Evolutionary conservation across 1,140 invertebrate genomes (phyloP).

Genomic region (Drosophila persimilis): DNA sequence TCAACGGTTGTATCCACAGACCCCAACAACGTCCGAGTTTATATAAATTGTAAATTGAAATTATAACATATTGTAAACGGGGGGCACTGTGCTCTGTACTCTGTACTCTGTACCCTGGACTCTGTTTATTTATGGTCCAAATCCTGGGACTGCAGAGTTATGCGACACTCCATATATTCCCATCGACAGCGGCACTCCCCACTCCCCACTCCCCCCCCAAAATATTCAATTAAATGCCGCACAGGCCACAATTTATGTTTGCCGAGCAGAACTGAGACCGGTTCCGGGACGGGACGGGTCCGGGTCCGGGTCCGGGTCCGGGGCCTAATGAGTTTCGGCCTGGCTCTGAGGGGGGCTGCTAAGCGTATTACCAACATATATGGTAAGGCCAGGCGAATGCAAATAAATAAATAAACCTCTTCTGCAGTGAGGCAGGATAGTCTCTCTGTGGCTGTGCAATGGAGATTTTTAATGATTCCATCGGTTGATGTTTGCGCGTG

Average conservation of each 20-base stretch:
- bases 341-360: neutral
- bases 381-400: constrained; percentile 5
- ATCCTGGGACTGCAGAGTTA: constrained; percentile 42
- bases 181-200: constrained; percentile 49
- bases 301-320: too few relatives aligned
- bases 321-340: constrained; percentile 59
- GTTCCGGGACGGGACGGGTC: too few relatives aligned
- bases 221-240: constrained; percentile 76
- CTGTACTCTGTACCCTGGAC: too few relatives aligned
- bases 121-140: constrained; percentile 62
- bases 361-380: neutral
- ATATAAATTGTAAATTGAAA: constrained; percentile 68
- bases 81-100: neutral
- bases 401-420: constrained; percentile 41
- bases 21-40: constrained; percentile 9
- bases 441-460: neutral
- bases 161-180: constrained; percentile 69
- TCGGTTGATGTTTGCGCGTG: constrained; percentile 16
- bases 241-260: constrained; percentile 63
- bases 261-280: constrained; percentile 11
- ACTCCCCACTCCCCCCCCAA: constrained; percentile 9
- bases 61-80: constrained; percentile 68
- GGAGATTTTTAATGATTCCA: constrained; percentile 38
- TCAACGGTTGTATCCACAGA: constrained; percentile 4
- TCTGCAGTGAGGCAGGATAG: neutral